These are phyloP conservation scores for Poeciliopsis occidentalis DNA, from an alignment of 2,113 vertebrate genomes.

Conservation along the genomic window DNA sequence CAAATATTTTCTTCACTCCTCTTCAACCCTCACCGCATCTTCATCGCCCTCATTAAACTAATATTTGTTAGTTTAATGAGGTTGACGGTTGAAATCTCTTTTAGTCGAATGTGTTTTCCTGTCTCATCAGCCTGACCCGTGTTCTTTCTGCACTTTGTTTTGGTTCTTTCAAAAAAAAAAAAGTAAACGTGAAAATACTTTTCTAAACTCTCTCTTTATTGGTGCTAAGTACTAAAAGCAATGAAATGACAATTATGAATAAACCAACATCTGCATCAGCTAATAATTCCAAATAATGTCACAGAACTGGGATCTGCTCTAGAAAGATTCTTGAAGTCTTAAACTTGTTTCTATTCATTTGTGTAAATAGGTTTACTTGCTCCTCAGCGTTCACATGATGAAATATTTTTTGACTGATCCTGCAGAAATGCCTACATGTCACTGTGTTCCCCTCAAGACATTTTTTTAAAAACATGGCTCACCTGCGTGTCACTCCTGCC, in stretches of 20 bases:
- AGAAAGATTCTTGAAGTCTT: neutral
- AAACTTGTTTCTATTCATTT: neutral
- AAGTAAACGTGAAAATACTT: too few relatives aligned
- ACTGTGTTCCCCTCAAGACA: neutral
- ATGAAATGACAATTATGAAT: neutral
- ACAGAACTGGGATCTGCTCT: neutral
- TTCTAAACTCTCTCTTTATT: too few relatives aligned
- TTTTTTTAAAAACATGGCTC: neutral
- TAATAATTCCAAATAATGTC: neutral
- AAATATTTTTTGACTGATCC: neutral
- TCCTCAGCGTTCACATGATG: too few relatives aligned
- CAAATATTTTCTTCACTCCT: too few relatives aligned
- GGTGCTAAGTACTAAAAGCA: neutral
- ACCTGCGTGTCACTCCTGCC: slow-evolving; percentile 33
- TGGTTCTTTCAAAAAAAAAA: too few relatives aligned
- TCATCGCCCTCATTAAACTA: too few relatives aligned
- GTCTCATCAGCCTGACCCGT: too few relatives aligned
- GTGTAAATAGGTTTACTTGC: neutral
- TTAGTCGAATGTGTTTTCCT: too few relatives aligned
- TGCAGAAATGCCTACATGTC: neutral
- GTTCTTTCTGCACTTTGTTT: too few relatives aligned
- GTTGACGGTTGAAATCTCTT: too few relatives aligned
- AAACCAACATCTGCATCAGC: neutral
- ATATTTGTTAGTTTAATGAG: neutral
- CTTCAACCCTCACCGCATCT: too few relatives aligned